Percentiles rank a stretch among this genome's conserved stretches.
Evolutionary conservation across 2,113 vertebrate species (phyloP).

Genomic region (Nycticryphes semicollaris): DNA sequence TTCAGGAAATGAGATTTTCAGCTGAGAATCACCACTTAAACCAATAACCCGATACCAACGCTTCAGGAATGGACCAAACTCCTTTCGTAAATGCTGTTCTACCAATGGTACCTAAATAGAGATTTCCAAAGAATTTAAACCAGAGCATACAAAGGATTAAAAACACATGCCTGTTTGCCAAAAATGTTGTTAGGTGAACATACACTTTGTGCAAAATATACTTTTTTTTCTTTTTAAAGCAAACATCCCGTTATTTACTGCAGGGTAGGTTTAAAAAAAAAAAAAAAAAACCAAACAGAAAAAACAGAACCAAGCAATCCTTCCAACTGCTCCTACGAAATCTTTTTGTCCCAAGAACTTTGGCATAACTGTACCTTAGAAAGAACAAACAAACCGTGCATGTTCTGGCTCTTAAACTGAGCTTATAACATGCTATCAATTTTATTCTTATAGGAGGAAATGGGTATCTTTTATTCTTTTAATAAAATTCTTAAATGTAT

Average conservation of each 20-base stretch:
- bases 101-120: slow-evolving; percentile 87
- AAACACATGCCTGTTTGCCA: not conserved
- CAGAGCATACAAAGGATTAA: not conserved
- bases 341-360: not conserved
- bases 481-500: not conserved
- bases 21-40: slow-evolving; percentile 87
- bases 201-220: not conserved
- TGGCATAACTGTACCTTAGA: not conserved
- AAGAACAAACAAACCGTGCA: not conserved
- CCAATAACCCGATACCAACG: slow-evolving; percentile 79
- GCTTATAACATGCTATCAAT: not conserved
- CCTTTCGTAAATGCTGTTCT: slow-evolving; percentile 87
- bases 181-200: not conserved
- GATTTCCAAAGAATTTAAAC: slow-evolving; percentile 3
- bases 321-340: not conserved
- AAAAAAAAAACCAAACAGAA: not conserved
- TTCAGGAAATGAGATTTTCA: slow-evolving; percentile 93
- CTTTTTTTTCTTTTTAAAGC: not conserved
- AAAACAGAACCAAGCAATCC: not conserved
- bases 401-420: not conserved
- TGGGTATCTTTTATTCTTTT: not conserved
- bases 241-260: not conserved
- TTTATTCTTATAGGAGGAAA: not conserved
- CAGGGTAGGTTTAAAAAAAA: not conserved
- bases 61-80: slow-evolving; percentile 87